Base-by-base conservation (phyloP, 23 tunicate species). In the Ciona savignyi region DNA sequence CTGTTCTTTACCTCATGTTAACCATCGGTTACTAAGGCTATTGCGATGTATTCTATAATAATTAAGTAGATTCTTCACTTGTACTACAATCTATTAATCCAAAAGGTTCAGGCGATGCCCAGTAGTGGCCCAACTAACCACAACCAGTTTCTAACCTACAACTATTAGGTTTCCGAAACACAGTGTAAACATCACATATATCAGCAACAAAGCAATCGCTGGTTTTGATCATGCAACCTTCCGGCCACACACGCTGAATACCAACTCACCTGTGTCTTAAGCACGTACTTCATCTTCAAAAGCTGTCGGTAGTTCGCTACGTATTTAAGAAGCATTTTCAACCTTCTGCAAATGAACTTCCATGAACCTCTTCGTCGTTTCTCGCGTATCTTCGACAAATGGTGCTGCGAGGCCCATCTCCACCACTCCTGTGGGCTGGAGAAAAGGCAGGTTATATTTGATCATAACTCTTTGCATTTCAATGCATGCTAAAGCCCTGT, bases 371-470 rank as follows among this genome's bases (percentile, higher is more conserved):
- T 49, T 32, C 68, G 48, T 35, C 79, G 51, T 62, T 66, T 32
- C 28, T 62, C 51, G 61, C 66, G 69, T 22, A 90, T 74, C 34
- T 67, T 65, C 25, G 75, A 32, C 21, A 90, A 27, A 4, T 83
- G 78, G 4, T 51, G 64, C 4, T 60, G 56, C 2, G 78, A 82
- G 61, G 83, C 90, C 97, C 97, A 90, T 67, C 60, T 69, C 97
- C 97, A 90, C 97, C 97, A 90, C 63, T 22, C 30, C 4, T 61
- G 22, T 22, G 93, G 74, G 60, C 93, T 86, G 60, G 2, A 67
- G 6, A 72, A 1, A 80, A 27, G 29, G 70, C 3, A 25, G n/a
- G 20, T 11, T 49, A 15, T 67, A 71, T n/a, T n/a, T n/a, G n/a
- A n/a, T n/a, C n/a, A n/a, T n/a, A n/a, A n/a, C n/a, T n/a, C n/a